Evolutionary conservation across 2,888 invertebrate genomes (phyloP), one percentile per base, ranked within the genome.

Genomic region (Neocrepidodera transversa): DNA sequence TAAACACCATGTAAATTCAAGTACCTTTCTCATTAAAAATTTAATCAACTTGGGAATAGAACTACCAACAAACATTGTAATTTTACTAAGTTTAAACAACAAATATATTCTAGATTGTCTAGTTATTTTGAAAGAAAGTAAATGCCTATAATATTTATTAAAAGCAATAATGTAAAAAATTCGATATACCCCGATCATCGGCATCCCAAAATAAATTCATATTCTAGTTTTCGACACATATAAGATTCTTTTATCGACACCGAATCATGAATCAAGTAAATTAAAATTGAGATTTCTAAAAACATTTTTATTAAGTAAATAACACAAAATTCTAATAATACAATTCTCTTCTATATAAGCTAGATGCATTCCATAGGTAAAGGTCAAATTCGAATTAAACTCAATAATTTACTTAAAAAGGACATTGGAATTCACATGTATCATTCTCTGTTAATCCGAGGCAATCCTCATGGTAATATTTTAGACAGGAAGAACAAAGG

Each of bases 161-260:
- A 30, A 30, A 30, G n/a, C n/a, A 30, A 30, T n/a, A n/a, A 30
- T n/a, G n/a, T 30, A 30, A 7, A 30, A 30, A 30, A n/a, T 30
- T n/a, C n/a, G 8, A n/a, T 30, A 10, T 30, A 10, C 30, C n/a
- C 30, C 2, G 8, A n/a, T n/a, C n/a, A 5, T 8, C 7, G n/a
- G 2, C n/a, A 30, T n/a, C 30, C 30, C n/a, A n/a, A 30, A 30
- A 30, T 30, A 30, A 30, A 30, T 30, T n/a, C 30, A n/a, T 30
- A n/a, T 30, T n/a, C 30, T 30, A 30, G 30, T 30, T n/a, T 30
- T 30, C 30, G 30, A 30, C 30, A 30, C 30, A n/a, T n/a, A n/a
- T n/a, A 30, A n/a, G 30, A 30, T 30, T 10, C 30, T 30, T 30
- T 30, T 30, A 30, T 8, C n/a, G 30, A 10, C 30, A 30, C 30